Evolutionary conservation across 2,888 invertebrate genomes (phyloP), one percentile per base, ranked within the genome.

Genomic region (Beris morrisii): DNA sequence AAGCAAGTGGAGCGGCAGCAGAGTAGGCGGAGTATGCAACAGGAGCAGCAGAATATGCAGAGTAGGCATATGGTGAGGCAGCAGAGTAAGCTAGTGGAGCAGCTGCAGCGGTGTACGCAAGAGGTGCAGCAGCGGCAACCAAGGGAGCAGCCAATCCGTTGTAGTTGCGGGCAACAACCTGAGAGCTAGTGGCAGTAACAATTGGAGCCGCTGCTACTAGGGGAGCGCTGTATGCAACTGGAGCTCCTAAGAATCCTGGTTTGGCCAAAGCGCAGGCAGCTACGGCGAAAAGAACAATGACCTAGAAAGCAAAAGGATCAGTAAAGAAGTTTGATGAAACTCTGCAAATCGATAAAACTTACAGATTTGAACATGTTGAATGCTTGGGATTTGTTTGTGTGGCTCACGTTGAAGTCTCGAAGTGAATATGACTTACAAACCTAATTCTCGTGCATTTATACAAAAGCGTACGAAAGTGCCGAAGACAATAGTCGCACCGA

Each of bases 81-180:
- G 84, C 82, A 11, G 66, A 43, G 46, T 61, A 66, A 5, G 66
- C 66, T 6, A 65, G 6, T 31, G 66, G 66, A 31, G 58, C 53
- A 7, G 83, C 84, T 11, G 73, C 74, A 31, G 71, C 64, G 43
- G 45, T 52, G 44, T 31, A 28, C 13, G 32, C 64, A 28, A 57
- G 52, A 28, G 46, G 54, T 12, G 32, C n/a, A 11, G 46, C 64
- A 7, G 56, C 56, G 46, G 43, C 65, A 32, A n/a, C 64, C 0
- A 84, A 80, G 7, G 83, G 78, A 11, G 84, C 82, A 6, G 84
- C 84, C 11, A 86, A 77, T 1, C 84, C 84, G 72, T 88, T 86
- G 79, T 85, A 84, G 75, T 86, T 86, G 71, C 87, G 83, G 28
- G 87, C 82, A 72, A 87, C 77, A 68, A 86, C 86, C 76, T 88